phyloP scores from a whole-genome alignment of 2,888 invertebrate species.

The Chrysodeixis includens region DNA sequence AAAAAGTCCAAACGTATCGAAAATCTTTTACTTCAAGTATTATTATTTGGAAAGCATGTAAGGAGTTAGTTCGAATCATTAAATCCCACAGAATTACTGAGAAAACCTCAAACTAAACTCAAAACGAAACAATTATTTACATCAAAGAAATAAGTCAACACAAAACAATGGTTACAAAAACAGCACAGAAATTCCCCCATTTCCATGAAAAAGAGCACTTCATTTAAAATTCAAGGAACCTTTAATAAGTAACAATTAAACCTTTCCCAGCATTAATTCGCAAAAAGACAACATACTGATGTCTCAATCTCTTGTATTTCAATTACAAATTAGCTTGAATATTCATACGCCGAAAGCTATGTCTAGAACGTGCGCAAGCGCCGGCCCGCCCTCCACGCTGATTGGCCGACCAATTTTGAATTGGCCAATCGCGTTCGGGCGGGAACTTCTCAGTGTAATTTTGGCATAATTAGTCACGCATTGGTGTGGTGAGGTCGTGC shows the following conservation, averaged over 20 bases:
- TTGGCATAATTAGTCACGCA: conserved; percentile 88
- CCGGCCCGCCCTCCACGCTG: conserved; percentile 79
- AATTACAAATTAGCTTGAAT: conserved; percentile 72
- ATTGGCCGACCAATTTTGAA: conserved; percentile 82
- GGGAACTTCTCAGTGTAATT: conserved; percentile 80
- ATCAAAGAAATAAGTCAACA: not conserved
- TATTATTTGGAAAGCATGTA: not conserved
- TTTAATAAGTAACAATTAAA: conserved; percentile 42
- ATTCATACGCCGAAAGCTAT: conserved; percentile 75
- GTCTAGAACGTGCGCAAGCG: conserved; percentile 82
- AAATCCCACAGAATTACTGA: not conserved
- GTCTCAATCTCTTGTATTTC: conserved; percentile 59
- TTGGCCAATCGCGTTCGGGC: conserved; percentile 77
- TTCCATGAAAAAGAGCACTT: conserved; percentile 23
- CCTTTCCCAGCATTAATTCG: conserved; percentile 49
- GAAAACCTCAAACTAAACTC: not conserved
- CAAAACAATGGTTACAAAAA: conserved; percentile 26
- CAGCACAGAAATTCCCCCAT: conserved; percentile 12
- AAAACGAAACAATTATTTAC: not conserved
- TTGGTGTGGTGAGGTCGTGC: conserved; percentile 69
- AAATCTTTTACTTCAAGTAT: not conserved
- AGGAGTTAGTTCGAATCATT: not conserved
- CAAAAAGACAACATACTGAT: conserved; percentile 52
- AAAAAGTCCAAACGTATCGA: not conserved
- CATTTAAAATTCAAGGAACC: conserved; percentile 31